Base-by-base conservation (phyloP, 2,797 vertebrate genomes). In the Ambastaia sidthimunki region DNA sequence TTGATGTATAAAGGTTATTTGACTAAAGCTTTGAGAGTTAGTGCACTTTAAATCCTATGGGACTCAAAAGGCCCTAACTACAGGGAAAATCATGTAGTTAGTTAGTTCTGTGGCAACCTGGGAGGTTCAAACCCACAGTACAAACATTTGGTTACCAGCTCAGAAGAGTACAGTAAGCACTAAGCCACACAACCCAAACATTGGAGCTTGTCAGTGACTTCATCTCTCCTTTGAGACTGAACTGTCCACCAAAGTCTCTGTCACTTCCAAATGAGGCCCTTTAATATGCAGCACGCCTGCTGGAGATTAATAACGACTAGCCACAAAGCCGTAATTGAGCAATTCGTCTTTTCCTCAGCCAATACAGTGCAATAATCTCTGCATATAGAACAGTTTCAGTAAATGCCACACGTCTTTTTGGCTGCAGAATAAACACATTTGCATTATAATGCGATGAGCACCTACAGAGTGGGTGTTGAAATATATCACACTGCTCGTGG, bases 271-370 rank as follows among this genome's bases (percentile, higher is more conserved):
- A 85, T 78, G 77, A 75, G 65, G 25, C 52, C 31, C 47, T 50
- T 82, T 75, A 82, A 75, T 72, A 83, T 71, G 47, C 71, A 48
- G 18, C 7, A 0, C 11, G 31, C 37, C 5, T 41, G 28, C 44
- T 21, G 15, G 6, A 78, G 69, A 81, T 83, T 82, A 80, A 76
- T 86, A 71, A 71, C 2, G 23, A 60, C 54, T 81, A 48, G 52
- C 62, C 65, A 81, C 59, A 74, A 72, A 57, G 44, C 67, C 34
- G 44, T 83, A 84, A 86, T 78, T 83, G 76, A 82, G 44, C 72
- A 60, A 82, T 82, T 83, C 11, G 57, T 82, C 69, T 83, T 85
- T 85, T 37, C 5, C 23, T 11, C 69, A 78, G 72, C 54, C 59
- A 15, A 80, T 78, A 79, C 65, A 76, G 28, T 15, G 15, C 73